These are phyloP conservation scores for Lontra canadensis DNA, from an alignment of 2,113 vertebrate genomes.

Conservation along the genomic window DNA sequence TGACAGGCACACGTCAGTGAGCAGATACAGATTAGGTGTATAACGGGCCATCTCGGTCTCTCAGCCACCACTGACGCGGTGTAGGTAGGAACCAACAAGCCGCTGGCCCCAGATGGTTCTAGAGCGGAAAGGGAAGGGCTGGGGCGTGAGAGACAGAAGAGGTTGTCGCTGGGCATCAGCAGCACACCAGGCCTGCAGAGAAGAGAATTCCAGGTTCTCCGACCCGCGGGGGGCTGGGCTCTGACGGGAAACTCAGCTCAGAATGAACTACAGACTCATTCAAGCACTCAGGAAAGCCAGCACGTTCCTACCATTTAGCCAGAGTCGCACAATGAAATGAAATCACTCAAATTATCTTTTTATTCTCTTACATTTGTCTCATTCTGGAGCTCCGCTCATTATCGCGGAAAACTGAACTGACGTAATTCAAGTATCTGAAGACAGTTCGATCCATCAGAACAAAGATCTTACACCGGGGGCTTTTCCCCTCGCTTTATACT, in stretches of 20 bases:
- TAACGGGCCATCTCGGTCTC: too few relatives aligned
- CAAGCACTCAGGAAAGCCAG: not conserved
- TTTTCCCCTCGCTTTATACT: constrained; percentile 52
- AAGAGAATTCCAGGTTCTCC: accelerated
- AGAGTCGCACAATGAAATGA: not conserved
- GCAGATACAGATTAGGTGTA: not conserved
- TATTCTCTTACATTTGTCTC: constrained; percentile 26
- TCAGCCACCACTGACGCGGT: accelerated
- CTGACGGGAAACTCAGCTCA: not conserved
- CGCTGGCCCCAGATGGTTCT: accelerated
- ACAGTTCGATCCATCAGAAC: constrained; percentile 14
- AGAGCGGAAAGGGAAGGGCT: not conserved
- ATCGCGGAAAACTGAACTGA: constrained; percentile 15
- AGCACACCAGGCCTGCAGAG: accelerated
- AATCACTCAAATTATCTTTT: constrained; percentile 25
- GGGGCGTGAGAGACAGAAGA: accelerated
- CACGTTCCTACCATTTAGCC: not conserved
- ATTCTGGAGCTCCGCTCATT: constrained; percentile 56
- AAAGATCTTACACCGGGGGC: not conserved
- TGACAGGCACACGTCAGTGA: accelerated
- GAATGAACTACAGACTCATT: not conserved
- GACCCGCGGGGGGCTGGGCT: not conserved
- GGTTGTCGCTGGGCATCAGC: accelerated
- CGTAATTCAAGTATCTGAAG: constrained; percentile 42
- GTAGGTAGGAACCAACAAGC: accelerated